Base-by-base conservation (phyloP, 2,888 invertebrate genomes). In the Drosophila bunnanda region DNA sequence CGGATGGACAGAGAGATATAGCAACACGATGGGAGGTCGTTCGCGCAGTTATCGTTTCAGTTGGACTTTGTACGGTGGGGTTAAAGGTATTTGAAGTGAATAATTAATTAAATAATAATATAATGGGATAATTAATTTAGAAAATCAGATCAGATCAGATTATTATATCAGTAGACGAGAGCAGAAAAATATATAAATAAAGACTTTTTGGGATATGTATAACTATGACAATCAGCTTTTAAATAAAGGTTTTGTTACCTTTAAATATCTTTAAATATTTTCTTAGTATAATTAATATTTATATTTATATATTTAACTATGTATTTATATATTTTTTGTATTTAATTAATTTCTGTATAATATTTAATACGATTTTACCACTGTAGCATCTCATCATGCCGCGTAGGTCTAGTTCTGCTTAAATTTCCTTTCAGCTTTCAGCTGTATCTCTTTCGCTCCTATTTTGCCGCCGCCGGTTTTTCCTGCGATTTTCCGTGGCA, bases 11-110 rank as follows among this genome's bases (percentile, higher is more conserved):
- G 41, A 67, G 38, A 66, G 48, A 48, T 53, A 66, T 30, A 25
- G 48, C 34, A 32, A 25, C 55, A 48, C 69, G 46, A 55, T 46
- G 67, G 69, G 39, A 55, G 48, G 67, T 38, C 56, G 25, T 25
- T 25, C 62, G 43, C 62, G 20, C 62, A 62, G 46, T 48, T 62
- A 62, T 48, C 46, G 62, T 59, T 61, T 38, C 30, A 30, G 22
- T 17, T 12, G 30, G 15, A 15, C 36, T 25, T n/a, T 1, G 46
- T 15, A 62, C 64, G 34, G 28, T 43, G 43, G 13, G 7, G 1
- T 13, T 22, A 4, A 7, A 12, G 22, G 13, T 17, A 6, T 41
- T 41, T 20, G 4, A 20, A 20, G 12, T 5, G 1, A 20, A 20
- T 3, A 41, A 41, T 20, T 20, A 2, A 20, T 7, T 0, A 12